Conservation (phyloP, 1,140 invertebrate genomes). For the Listronotus bonariensis region DNA sequence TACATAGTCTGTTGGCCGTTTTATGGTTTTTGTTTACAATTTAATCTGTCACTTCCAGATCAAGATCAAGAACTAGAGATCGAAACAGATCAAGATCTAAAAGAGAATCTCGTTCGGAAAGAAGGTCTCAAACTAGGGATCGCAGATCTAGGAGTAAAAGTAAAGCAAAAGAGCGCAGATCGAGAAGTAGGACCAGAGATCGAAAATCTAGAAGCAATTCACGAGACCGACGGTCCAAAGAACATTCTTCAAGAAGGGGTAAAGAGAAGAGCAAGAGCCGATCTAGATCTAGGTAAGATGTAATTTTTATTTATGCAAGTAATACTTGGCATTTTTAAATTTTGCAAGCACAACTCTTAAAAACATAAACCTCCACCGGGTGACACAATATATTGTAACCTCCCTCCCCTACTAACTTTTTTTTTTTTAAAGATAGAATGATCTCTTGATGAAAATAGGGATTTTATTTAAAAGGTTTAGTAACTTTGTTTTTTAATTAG, state of each 20-base stretch:
- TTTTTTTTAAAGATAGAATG: too few relatives aligned
- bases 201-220: constrained; percentile 45
- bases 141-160: constrained; percentile 36
- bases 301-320: too few relatives aligned
- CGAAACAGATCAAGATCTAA: constrained; percentile 32
- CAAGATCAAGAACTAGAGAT: constrained; percentile 39
- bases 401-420: too few relatives aligned
- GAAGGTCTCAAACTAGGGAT: constrained; percentile 25
- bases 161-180: constrained; percentile 17
- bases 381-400: too few relatives aligned
- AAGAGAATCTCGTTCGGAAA: constrained; percentile 39
- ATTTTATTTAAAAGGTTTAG: too few relatives aligned
- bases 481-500: too few relatives aligned
- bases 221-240: background rate
- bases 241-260: background rate
- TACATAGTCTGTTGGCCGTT: too few relatives aligned
- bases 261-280: constrained; percentile 31
- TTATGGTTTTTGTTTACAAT: too few relatives aligned
- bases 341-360: too few relatives aligned
- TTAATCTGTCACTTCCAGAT: background rate
- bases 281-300: constrained; percentile 34
- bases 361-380: too few relatives aligned
- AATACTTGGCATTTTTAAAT: too few relatives aligned
- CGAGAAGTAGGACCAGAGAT: constrained; percentile 1
- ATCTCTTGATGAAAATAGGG: too few relatives aligned